Evolutionary conservation across 2,113 vertebrate species (phyloP), one percentile per base, ranked within the genome.

Genomic region (Ceyx cyanopectus): DNA sequence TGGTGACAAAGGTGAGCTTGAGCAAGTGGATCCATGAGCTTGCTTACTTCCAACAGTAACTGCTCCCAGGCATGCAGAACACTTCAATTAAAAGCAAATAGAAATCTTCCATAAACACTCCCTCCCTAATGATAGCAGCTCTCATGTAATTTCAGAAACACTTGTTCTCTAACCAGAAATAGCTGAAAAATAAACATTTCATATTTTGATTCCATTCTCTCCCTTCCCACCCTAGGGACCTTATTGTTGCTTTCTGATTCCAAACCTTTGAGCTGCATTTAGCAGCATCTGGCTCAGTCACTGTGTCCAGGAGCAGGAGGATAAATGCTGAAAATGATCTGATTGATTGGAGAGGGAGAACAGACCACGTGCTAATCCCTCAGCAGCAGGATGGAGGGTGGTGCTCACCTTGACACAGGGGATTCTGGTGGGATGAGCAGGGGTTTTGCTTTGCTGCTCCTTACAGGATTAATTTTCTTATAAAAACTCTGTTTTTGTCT

Each of bases 401-500:
- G 8, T 24, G n/a, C 34, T 65, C 46, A 34, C 27, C 68, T 54
- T 69, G 37, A 68, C 54, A 66, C 2, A 0, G 41, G 74, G 80
- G 81, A 11, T 81, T 94, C 22, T 76, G 24, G 50, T 14, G 68
- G 76, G 77, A 77, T 34, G 45, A 83, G 83, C 5, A 1, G 19
- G 72, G 80, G 43, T 82, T 83, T 72, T 69, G 70, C 81, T 50
- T 57, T 27, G 50, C 87, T 95, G 46, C 87, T 90, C 5, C 0
- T 53, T 93, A 80, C 83, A 89, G 66, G 85, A 43, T 93, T 93
- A 37, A 37, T 37, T 96, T 93, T 96, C 32, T 37, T 37, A 50
- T 94, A 96, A 90, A 85, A 93, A 75, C 70, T 97, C n/a, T 96
- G 37, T 37, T 37, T 53, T 97, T 81, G 93, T 95, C 94, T 84